A percentile compares a stretch with the other conserved stretches of the same genome.
These are phyloP conservation scores for Vanacampus margaritifer DNA, from an alignment of 2,113 vertebrate species.

Conservation along the genomic window DNA sequence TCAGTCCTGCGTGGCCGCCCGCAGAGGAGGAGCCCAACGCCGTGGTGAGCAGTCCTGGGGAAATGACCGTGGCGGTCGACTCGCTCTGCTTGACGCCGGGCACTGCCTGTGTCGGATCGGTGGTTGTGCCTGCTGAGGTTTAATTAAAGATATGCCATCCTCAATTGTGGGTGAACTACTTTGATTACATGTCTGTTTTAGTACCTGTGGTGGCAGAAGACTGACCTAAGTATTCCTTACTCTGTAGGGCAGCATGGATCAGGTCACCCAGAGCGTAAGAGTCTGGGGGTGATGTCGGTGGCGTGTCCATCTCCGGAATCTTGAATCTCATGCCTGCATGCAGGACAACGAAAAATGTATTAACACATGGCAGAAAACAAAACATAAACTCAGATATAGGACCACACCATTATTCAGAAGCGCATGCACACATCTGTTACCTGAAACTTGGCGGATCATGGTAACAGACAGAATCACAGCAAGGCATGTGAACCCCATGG, in stretches of 20 bases:
- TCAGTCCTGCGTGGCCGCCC: slow-evolving; percentile 48
- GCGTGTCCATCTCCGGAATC: slow-evolving; percentile 57
- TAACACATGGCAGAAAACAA: not conserved
- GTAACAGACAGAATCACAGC: slow-evolving; percentile 69
- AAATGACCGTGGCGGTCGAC: slow-evolving; percentile 64
- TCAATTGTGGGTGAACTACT: not conserved
- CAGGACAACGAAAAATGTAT: not conserved
- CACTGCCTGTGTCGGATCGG: slow-evolving; percentile 73
- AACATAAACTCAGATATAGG: not conserved
- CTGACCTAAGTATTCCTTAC: slow-evolving; percentile 77
- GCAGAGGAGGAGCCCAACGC: slow-evolving; percentile 68
- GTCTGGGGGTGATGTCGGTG: slow-evolving; percentile 59
- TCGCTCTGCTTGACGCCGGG: slow-evolving; percentile 57
- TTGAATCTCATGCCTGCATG: slow-evolving; percentile 77
- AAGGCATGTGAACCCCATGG: slow-evolving; percentile 64
- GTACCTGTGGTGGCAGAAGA: slow-evolving; percentile 75
- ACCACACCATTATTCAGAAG: not conserved
- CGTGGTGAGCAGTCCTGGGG: slow-evolving; percentile 77
- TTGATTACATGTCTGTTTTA: not conserved
- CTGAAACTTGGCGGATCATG: slow-evolving; percentile 65
- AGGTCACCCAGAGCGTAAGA: slow-evolving; percentile 74
- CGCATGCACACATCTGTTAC: slow-evolving; percentile 48
- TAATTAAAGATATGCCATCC: slow-evolving; percentile 9
- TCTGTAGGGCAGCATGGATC: slow-evolving; percentile 81
- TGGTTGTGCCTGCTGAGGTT: slow-evolving; percentile 67